A percentile compares a stretch with the other conserved stretches of the same genome.
These are phyloP conservation scores for Psephotus haematonotus DNA, from an alignment of 2,113 vertebrate species.

Conservation along the genomic window DNA sequence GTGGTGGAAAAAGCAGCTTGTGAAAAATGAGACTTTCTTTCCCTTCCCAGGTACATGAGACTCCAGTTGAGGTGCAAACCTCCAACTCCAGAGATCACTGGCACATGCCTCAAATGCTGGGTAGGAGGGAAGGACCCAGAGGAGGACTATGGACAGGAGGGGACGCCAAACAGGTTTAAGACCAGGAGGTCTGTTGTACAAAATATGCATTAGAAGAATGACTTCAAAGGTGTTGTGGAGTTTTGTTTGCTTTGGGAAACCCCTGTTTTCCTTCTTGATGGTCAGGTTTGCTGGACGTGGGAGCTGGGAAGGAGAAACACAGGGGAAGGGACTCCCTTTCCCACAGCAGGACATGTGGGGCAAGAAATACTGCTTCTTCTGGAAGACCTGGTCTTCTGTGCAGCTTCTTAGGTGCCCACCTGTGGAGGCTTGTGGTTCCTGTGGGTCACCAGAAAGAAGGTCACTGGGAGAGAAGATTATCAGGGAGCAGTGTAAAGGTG, in stretches of 20 bases:
- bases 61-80: neutral
- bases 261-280: rapidly evolving
- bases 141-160: neutral
- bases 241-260: neutral
- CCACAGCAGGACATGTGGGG: neutral
- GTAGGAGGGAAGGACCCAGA: neutral
- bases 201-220: neutral
- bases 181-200: neutral
- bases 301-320: neutral
- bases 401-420: neutral
- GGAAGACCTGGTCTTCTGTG: neutral
- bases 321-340: neutral
- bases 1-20: neutral
- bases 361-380: neutral
- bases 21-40: neutral
- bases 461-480: neutral
- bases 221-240: neutral
- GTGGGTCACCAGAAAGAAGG: neutral
- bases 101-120: rapidly evolving
- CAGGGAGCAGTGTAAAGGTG: neutral
- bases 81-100: neutral
- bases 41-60: neutral
- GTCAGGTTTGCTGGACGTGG: neutral
- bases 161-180: neutral
- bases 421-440: neutral